Base-by-base conservation (phyloP, 1,140 invertebrate species). In the Zelostemma sp. region DNA sequence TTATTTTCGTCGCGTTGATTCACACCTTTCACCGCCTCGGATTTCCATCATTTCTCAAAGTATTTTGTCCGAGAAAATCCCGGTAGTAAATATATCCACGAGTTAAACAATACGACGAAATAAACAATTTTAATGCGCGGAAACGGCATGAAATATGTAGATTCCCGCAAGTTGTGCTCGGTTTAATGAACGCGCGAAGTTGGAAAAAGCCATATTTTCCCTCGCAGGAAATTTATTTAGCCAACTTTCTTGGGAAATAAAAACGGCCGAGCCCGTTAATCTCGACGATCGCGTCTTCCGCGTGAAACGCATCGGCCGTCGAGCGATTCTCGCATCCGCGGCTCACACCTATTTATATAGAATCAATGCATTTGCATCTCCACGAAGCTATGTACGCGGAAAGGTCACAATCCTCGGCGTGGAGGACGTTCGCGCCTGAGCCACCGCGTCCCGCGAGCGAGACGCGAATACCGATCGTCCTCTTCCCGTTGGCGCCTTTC, bases 401-500 rank as follows among this genome's bases (percentile, higher is more conserved):
- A 41, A 41, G 40, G 40, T 41, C 40, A 41, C 11, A 41, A 41
- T 41, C 14, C 14, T 41, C 40, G n/a, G 8, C 14, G 14, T 11
- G 35, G 35, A 38, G 35, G 35, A 38, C 35, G 35, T n/a, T 38
- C 35, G 12, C 35, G 35, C 9, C 12, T n/a, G n/a, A n/a, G n/a
- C n/a, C n/a, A 14, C 35, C 35, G 12, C 8, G n/a, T 1, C 1
- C 40, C 1, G 14, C 40, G 1, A 15, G 11, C 14, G 40, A 41
- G 40, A 15, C 40, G n/a, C 40, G 11, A 12, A 38, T 11, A 38
- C 12, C 35, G 35, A 14, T 14, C 12, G 35, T 15, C 14, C 14
- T 41, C 40, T 41, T 41, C n/a, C 14, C 40, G 40, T 15, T 15
- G 40, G 40, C 40, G 40, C 40, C 40, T 41, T 41, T 41, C 40